Evolutionary conservation across 1,140 invertebrate species (phyloP), one percentile per base, ranked within the genome.

Genomic region (Bemisia tabaci): DNA sequence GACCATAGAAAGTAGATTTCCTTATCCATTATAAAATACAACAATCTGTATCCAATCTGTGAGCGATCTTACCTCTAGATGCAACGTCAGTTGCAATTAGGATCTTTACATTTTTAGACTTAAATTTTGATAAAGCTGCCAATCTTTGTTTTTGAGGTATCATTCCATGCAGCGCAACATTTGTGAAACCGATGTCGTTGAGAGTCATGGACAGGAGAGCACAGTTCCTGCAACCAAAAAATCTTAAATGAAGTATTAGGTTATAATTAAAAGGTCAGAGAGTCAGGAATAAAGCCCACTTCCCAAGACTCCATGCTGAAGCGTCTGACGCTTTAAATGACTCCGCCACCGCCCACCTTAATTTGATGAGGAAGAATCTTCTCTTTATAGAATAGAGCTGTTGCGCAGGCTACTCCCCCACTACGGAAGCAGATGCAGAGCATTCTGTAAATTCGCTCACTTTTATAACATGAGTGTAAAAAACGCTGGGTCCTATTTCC

Each of bases 41-140:
- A 9, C 60, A 23, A 61, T 22, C n/a, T 61, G 24, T 22, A 61
- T 22, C 48, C 48, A 59, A 22, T 22, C n/a, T n/a, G n/a, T 48
- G 60, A 60, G 21, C 9, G 66, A 26, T 68, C 67, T 2, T 73
- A 71, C 95, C 95, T 80, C 95, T 83, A 70, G 94, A 92, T 0
- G 95, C 96, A 0, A 99, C 92, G 82, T 98, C 94, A 23, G 97
- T 99, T 2, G 96, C 94, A 65, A 99, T 88, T 1, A 99, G 80
- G 26, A 97, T 94, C 68, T 89, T 89, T 1, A 87, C 81, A 24
- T 85, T 82, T 74, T 91, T 90, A 0, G 92, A 93, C 74, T 94
- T 90, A 75, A 97, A 97, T 74, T 86, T 87, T 33, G 84, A 82
- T 1, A 97, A 78, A 0, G 92, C 84, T 12, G 85, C 81, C 21